Evolutionary conservation across 2,888 invertebrate species (phyloP).

Genomic region (Stomorhina lunata): DNA sequence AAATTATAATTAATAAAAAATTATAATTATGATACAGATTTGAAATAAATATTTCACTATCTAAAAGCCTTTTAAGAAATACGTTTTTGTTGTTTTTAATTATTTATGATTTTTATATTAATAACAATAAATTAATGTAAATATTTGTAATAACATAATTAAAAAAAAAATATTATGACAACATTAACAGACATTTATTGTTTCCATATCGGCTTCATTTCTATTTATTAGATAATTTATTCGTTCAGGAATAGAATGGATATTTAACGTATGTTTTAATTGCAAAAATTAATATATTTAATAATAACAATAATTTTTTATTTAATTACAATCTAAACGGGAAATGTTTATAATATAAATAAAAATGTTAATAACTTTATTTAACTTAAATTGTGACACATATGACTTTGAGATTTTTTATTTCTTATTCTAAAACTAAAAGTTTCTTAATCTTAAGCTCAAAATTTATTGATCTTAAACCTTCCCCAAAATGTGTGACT

Average conservation of each 20-base stretch:
- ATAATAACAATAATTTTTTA: not conserved
- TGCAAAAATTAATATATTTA: constrained; percentile 7
- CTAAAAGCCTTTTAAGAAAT: too few relatives aligned
- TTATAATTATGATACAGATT: too few relatives aligned
- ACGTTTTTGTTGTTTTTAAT: too few relatives aligned
- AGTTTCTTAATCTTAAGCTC: too few relatives aligned
- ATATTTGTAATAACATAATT: not conserved
- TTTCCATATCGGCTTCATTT: not conserved
- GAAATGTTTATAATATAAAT: not conserved
- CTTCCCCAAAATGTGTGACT: too few relatives aligned
- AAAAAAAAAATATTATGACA: constrained; percentile 20
- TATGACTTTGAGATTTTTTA: too few relatives aligned
- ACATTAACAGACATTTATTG: not conserved
- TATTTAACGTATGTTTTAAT: constrained; percentile 22
- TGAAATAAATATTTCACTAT: too few relatives aligned
- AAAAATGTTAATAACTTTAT: not conserved
- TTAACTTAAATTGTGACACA: not conserved
- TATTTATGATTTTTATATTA: too few relatives aligned
- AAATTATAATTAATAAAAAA: too few relatives aligned
- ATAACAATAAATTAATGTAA: not conserved
- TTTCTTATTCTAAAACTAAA: too few relatives aligned
- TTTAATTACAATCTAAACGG: constrained; percentile 24
- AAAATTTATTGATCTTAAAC: too few relatives aligned
- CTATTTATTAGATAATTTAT: constrained; percentile 15
- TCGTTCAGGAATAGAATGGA: constrained; percentile 25